phyloP scores from a whole-genome alignment of 1,140 invertebrate genomes.

The Aradophagus sp. region DNA sequence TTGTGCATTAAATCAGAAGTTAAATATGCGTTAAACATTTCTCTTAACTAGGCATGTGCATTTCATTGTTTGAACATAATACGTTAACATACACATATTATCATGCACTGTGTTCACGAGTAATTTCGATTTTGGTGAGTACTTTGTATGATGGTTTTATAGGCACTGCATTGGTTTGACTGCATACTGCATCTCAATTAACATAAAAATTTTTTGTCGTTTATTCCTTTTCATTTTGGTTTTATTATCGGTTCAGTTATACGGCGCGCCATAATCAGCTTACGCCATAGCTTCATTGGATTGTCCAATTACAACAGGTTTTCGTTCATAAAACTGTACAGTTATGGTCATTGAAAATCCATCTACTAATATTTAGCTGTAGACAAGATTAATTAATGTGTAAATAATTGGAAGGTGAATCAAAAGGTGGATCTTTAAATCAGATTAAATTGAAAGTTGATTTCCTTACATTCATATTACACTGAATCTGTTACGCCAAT shows the following conservation, averaged over 20 bases:
- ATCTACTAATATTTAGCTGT: constrained; percentile 28
- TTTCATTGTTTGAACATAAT: not conserved
- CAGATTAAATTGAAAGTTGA: no score
- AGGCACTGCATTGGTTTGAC: constrained; percentile 22
- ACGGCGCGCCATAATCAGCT: no score
- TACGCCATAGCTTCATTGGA: constrained; percentile 13
- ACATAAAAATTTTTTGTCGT: no score
- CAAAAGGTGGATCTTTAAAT: no score
- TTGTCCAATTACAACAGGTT: constrained; percentile 11
- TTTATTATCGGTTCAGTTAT: constrained; percentile 6
- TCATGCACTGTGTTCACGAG: constrained; percentile 3
- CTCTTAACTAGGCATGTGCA: constrained; percentile 19
- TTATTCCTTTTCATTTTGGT: no score
- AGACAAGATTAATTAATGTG: no score
- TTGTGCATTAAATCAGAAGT: no score
- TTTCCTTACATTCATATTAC: no score
- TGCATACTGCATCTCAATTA: constrained; percentile 27
- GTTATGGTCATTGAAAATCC: constrained; percentile 33
- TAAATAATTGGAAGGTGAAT: no score
- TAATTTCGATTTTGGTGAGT: constrained; percentile 9
- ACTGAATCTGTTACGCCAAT: no score
- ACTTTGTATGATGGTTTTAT: constrained; percentile 21
- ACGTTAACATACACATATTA: constrained; percentile 8
- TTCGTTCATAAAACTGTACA: constrained; percentile 18
- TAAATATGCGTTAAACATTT: no score